Evolutionary conservation across 2,113 vertebrate genomes (phyloP).

Genomic region (Synchiropus splendidus): DNA sequence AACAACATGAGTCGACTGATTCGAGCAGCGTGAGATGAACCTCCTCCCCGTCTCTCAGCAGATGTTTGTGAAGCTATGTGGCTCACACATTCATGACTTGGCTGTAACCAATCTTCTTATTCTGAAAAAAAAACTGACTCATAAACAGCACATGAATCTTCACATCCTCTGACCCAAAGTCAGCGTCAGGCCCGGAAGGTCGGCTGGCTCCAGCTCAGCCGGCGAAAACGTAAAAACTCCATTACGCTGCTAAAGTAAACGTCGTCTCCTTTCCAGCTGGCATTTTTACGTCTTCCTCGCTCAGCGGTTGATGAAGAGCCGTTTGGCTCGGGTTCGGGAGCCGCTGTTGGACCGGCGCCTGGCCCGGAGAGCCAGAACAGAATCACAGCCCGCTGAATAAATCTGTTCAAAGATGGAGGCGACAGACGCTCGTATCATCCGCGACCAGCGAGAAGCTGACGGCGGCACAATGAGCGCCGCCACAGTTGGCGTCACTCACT

Average conservation of each 20-base stretch:
- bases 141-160: no score
- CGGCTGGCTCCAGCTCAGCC: no score
- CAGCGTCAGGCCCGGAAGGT: no score
- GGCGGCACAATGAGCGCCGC: conserved; percentile 6
- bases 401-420: conserved; percentile 16
- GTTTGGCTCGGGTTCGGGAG: conserved; percentile 2
- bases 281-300: conserved; percentile 1
- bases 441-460: conserved; percentile 3
- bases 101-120: no score
- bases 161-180: no score
- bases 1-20: no score
- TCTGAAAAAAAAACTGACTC: no score
- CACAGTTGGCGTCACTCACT: background rate
- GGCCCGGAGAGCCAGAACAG: conserved; percentile 11
- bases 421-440: conserved; percentile 11
- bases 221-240: no score
- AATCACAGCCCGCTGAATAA: conserved; percentile 22
- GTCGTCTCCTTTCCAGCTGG: conserved; percentile 2
- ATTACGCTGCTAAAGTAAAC: conserved; percentile 5
- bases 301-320: conserved; percentile 5
- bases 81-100: no score
- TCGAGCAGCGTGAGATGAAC: no score
- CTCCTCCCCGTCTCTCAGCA: no score
- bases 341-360: conserved; percentile 19
- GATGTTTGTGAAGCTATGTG: no score